These are phyloP conservation scores for Cryptotermes secundus DNA, from an alignment of 1,140 invertebrate genomes.

Conservation along the genomic window DNA sequence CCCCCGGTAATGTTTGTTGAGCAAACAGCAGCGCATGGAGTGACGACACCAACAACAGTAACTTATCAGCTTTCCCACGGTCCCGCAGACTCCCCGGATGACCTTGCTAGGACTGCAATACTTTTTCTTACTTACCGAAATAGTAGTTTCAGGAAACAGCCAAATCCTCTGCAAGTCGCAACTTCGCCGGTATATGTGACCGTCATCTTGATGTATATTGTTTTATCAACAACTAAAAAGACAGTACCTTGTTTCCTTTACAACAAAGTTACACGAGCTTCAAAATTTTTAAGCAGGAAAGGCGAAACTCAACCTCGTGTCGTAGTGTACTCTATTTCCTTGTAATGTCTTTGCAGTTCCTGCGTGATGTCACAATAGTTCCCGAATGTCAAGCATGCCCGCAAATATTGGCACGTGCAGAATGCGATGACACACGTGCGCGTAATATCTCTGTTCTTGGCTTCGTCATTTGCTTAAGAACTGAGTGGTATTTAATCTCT, in stretches of 20 bases:
- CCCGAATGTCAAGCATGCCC: neutral
- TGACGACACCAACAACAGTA: too few species aligned
- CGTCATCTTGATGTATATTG: slow-evolving; percentile 61
- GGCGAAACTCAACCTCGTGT: neutral
- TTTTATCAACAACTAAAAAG: neutral
- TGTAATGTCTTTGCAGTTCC: neutral
- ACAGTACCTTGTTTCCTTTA: neutral
- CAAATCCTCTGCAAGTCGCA: slow-evolving; percentile 80
- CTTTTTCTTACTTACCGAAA: slow-evolving; percentile 59
- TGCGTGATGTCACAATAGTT: neutral
- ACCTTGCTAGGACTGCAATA: neutral
- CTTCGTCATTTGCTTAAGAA: neutral
- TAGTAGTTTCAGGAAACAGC: slow-evolving; percentile 80
- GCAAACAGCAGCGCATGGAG: too few species aligned
- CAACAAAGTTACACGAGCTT: neutral
- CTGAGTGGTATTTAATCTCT: neutral
- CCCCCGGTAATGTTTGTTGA: too few species aligned
- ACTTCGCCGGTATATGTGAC: slow-evolving; percentile 87
- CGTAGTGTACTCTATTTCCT: neutral
- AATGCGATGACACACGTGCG: neutral
- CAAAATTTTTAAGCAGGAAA: neutral
- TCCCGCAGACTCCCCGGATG: neutral
- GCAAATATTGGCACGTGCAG: neutral
- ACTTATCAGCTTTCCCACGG: too few species aligned
- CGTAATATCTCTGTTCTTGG: neutral